These are phyloP conservation scores for Symphodus melops DNA, from an alignment of 2,113 vertebrate genomes.

Conservation along the genomic window DNA sequence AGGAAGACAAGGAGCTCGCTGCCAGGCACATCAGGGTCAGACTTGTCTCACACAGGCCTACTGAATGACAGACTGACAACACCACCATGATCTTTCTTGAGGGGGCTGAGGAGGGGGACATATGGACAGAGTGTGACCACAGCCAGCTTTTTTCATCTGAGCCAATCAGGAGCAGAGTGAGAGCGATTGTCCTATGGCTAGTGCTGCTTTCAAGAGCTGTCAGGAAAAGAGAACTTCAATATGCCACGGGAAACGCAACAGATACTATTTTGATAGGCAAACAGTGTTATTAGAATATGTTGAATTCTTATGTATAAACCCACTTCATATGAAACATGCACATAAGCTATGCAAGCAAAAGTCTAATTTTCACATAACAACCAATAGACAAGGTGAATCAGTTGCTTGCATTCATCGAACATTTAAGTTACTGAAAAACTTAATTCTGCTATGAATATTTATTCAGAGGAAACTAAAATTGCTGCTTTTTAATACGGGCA, in stretches of 20 bases:
- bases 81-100: background rate
- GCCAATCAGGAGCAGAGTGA: conserved; percentile 61
- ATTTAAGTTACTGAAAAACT: no score
- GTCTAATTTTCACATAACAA: no score
- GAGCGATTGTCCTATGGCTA: conserved; percentile 30
- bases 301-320: no score
- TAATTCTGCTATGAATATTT: no score
- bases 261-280: background rate
- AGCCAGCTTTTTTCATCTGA: conserved; percentile 39
- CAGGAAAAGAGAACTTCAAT: background rate
- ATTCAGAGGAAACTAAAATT: no score
- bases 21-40: conserved; percentile 3
- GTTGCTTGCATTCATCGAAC: no score
- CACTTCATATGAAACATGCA: no score
- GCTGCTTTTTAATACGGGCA: no score
- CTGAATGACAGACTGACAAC: background rate
- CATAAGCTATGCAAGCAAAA: no score
- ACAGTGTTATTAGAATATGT: no score
- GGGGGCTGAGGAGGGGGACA: background rate
- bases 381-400: no score
- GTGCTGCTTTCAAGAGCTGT: conserved; percentile 48
- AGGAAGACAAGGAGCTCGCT: background rate
- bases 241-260: background rate
- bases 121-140: conserved; percentile 22
- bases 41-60: background rate